These are phyloP conservation scores for Oithona nana DNA, from an alignment of 2,888 invertebrate species.

Conservation along the genomic window DNA sequence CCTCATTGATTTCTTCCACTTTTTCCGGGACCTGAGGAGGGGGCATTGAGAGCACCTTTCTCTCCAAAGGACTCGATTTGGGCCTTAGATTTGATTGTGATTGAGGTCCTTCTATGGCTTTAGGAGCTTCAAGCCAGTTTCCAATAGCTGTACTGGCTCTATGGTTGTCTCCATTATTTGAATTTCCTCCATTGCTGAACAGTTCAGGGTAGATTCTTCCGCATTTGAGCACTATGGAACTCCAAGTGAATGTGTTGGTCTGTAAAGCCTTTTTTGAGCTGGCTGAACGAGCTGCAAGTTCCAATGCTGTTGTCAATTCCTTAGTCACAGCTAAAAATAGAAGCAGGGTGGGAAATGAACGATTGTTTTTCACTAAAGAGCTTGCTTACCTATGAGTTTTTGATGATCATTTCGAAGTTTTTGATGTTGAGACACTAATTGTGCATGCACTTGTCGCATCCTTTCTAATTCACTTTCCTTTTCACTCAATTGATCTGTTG, in stretches of 20 bases:
- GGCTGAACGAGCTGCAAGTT: slow-evolving; percentile 33
- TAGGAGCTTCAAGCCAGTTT: no score
- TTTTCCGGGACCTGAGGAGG: no score
- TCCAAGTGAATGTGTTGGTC: slow-evolving; percentile 27
- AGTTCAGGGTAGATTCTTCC: slow-evolving; percentile 34
- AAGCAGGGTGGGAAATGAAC: no score
- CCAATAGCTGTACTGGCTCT: neutral
- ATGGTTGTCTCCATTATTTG: neutral
- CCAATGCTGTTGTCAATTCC: slow-evolving; percentile 38
- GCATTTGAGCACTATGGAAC: slow-evolving; percentile 30
- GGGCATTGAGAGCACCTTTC: no score
- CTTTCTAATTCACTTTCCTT: neutral
- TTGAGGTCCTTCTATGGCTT: no score
- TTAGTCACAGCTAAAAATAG: slow-evolving; percentile 33
- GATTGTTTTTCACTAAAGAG: no score
- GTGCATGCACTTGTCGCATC: neutral
- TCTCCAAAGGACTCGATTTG: no score
- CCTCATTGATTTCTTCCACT: no score
- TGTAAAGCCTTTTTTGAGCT: neutral
- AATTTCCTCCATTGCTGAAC: no score
- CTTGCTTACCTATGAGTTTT: slow-evolving; percentile 21
- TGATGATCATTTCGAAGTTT: slow-evolving; percentile 18
- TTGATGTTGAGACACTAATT: neutral
- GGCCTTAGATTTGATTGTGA: no score
- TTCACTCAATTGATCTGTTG: neutral